A percentile compares a stretch with the other conserved stretches of the same genome.
These are phyloP conservation scores for Megaptera novaeangliae DNA, from an alignment of 2,113 vertebrate genomes.

Conservation along the genomic window DNA sequence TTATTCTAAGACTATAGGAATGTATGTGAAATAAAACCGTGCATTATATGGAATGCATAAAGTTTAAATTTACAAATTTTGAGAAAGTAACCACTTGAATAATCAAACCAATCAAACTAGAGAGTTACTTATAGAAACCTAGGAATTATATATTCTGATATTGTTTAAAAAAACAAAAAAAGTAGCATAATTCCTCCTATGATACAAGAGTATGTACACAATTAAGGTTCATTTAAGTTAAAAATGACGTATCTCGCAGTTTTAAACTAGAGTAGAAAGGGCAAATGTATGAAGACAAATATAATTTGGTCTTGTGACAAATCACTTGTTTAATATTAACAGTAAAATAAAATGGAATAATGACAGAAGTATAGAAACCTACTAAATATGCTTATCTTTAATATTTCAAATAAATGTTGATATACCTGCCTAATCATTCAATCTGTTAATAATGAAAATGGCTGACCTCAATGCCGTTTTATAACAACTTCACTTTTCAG, in stretches of 20 bases:
- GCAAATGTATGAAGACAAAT: not conserved
- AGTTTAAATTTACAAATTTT: not conserved
- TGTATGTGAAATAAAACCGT: not conserved
- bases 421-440: not conserved
- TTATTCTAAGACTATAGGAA: not conserved
- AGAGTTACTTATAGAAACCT: not conserved
- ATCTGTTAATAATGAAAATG: not conserved
- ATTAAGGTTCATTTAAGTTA: not conserved
- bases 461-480: not conserved
- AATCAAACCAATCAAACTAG: not conserved
- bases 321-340: not conserved
- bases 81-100: not conserved
- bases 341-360: constrained; percentile 14
- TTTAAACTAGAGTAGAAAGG: not conserved
- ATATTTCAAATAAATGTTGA: not conserved
- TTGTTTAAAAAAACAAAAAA: not conserved
- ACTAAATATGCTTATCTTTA: not conserved
- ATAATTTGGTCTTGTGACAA: not conserved
- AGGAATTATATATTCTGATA: not conserved
- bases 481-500: not conserved
- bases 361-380: not conserved
- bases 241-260: not conserved
- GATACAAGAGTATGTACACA: not conserved
- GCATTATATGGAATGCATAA: not conserved
- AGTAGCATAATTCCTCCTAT: not conserved